phyloP scores from a whole-genome alignment of 2,113 vertebrate species.

The Vireo altiloquus region DNA sequence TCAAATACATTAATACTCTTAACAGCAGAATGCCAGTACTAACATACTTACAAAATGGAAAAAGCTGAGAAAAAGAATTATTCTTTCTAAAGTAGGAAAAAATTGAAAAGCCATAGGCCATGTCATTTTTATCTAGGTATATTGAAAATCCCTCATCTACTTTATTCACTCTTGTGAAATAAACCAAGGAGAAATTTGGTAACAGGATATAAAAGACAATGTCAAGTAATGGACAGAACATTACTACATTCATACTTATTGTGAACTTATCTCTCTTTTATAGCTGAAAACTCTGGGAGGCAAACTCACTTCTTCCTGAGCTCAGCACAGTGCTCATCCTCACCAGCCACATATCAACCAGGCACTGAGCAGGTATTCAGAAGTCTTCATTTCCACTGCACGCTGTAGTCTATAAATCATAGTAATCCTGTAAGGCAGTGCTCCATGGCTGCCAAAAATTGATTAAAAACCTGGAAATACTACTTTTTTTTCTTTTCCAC shows the following conservation, averaged over 20 bases:
- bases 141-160: neutral
- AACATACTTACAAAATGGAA: neutral
- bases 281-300: neutral
- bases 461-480: conserved; percentile 59
- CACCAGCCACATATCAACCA: neutral
- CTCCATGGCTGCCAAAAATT: conserved; percentile 5
- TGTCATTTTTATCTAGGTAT: neutral
- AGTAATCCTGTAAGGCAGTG: conserved; percentile 13
- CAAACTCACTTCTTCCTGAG: neutral
- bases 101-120: neutral
- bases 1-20: neutral
- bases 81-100: neutral
- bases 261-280: neutral
- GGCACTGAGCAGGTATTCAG: neutral
- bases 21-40: neutral
- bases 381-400: neutral
- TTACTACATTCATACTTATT: neutral
- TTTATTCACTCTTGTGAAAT: neutral
- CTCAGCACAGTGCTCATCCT: neutral
- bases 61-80: neutral
- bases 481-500: neutral
- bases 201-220: neutral
- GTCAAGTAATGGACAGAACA: neutral
- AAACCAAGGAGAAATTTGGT: neutral
- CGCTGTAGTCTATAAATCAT: neutral